These are phyloP conservation scores for Hepsetus odoe DNA, from an alignment of 2,113 vertebrate genomes.

Conservation along the genomic window DNA sequence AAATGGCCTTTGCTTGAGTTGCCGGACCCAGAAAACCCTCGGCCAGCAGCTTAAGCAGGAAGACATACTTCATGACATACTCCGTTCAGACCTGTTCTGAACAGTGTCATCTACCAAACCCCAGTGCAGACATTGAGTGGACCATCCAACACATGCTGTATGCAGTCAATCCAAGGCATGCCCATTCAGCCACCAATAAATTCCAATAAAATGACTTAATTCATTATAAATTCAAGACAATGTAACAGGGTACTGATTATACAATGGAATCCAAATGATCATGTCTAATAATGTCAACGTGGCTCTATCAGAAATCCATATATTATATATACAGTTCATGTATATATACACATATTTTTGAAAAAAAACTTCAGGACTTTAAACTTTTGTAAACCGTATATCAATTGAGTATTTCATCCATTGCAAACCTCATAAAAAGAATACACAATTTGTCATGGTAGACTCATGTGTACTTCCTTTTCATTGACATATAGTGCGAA, in stretches of 20 bases:
- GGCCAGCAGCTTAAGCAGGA: conserved; percentile 93
- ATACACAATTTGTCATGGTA: conserved; percentile 76
- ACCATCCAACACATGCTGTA: conserved; percentile 94
- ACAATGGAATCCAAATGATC: conserved; percentile 76
- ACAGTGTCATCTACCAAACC: conserved; percentile 79
- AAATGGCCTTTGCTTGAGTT: conserved; percentile 97
- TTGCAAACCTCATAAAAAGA: conserved; percentile 85
- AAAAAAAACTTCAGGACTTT: conserved; percentile 32
- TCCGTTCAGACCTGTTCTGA: conserved; percentile 85
- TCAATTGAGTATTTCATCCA: conserved; percentile 74
- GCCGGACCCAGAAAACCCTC: conserved; percentile 79
- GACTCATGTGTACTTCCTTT: conserved; percentile 81
- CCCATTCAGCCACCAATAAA: conserved; percentile 75
- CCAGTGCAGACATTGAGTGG: conserved; percentile 89
- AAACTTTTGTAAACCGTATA: conserved; percentile 60
- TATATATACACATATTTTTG: conserved; percentile 79
- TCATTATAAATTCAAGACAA: conserved; percentile 58
- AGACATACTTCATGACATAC: conserved; percentile 81
- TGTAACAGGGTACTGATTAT: conserved; percentile 71
- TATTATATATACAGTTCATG: conserved; percentile 74
- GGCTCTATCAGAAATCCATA: conserved; percentile 66
- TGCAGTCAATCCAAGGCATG: conserved; percentile 90
- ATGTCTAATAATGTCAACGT: conserved; percentile 62
- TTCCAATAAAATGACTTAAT: conserved; percentile 66
- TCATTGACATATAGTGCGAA: conserved; percentile 62